Evolutionary conservation across 92 coral and sea anemone species (phyloP).

Genomic region (Epizoanthus stellaris): DNA sequence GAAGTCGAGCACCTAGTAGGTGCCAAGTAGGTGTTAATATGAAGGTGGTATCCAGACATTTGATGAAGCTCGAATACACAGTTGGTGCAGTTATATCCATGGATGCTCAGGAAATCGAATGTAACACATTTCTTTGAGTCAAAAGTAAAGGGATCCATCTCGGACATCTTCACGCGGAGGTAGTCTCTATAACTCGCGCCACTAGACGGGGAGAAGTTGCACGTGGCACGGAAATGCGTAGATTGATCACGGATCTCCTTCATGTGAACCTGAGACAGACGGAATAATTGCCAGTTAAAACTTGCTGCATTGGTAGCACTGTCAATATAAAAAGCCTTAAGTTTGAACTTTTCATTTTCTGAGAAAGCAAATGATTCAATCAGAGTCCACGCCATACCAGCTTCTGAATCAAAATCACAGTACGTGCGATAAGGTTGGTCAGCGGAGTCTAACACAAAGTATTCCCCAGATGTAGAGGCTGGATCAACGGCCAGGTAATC

Average conservation of each 20-base stretch:
- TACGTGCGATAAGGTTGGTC: neutral
- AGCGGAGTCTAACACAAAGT: neutral
- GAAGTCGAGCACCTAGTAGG: no score
- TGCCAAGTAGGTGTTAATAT: neutral
- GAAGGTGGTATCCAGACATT: no score
- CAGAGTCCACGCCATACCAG: conserved; percentile 52
- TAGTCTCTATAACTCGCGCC: conserved; percentile 41
- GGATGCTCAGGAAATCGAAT: conserved; percentile 33
- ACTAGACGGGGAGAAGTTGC: neutral
- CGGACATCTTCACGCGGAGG: conserved; percentile 24
- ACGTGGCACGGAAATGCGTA: no score
- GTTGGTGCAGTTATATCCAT: conserved; percentile 28
- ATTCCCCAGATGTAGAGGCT: conserved; percentile 18
- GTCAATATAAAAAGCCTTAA: neutral
- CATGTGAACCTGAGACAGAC: no score
- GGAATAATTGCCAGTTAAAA: no score
- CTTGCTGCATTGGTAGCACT: conserved; percentile 19
- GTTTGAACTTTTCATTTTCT: neutral
- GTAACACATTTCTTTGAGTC: neutral
- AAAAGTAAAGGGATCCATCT: neutral
- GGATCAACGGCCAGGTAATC: conserved; percentile 9
- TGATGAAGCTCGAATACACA: neutral
- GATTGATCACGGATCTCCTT: no score
- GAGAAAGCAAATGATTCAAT: conserved; percentile 42
- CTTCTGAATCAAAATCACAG: conserved; percentile 46